Base-by-base conservation (phyloP, 1,140 invertebrate species). In the Lepidurus couesii region DNA sequence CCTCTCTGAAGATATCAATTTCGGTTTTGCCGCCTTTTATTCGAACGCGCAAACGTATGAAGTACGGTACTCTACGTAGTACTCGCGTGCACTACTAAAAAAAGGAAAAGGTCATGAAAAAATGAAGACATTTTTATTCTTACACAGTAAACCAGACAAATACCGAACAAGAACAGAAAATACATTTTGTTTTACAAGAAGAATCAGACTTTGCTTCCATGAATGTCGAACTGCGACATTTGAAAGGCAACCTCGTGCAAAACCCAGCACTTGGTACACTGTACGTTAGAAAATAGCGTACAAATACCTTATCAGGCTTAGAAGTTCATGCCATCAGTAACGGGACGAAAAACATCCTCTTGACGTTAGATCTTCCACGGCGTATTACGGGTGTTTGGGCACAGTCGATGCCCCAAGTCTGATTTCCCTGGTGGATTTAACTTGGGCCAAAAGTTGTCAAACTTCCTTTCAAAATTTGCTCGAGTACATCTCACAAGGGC, bases 361-460 rank as follows among this genome's bases (percentile, higher is more conserved):
- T 65, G 53, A 65, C 53, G 53, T 65, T 9, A 21, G 16, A 65
- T 65, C 53, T 65, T 65, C 53, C 53, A 21, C 21, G 53, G 16
- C 53, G 53, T 21, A 65, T 65, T 65, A 65, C 21, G 53, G 53
- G 53, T 65, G 21, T 65, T 65, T 65, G 53, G 53, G 16, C 16
- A 21, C 16, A 65, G 53, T 65, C 53, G 53, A 65, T 65, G 53
- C 53, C 53, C 16, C 1, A n/a, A 34, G 16, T 65, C n/a, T 65
- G 53, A 65, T 65, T 65, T 65, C 53, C 53, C 53, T 65, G 6
- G 53, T 16, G 53, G 53, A 65, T 65, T 65, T 65, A 65, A 65
- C 53, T 65, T 65, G 53, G 53, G 53, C 53, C 53, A 65, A 65
- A 65, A 65, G 53, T 65, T 65, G 53, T 65, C 53, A 65, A 65